Base-by-base conservation (phyloP, 2,797 vertebrate genomes). In the Salmo trutta region DNA sequence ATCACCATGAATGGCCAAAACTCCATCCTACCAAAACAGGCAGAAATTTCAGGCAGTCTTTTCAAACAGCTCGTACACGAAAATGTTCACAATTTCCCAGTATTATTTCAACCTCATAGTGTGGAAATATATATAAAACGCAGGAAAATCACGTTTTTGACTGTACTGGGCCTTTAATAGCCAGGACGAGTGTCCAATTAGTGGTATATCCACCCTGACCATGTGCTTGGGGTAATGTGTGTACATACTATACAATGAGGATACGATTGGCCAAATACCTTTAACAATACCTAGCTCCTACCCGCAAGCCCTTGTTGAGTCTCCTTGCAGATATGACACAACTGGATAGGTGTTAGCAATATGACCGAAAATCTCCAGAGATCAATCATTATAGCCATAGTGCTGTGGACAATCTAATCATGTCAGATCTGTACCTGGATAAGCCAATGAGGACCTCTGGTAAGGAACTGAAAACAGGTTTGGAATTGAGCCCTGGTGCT, bases 211-310 rank as follows among this genome's bases (percentile, higher is more conserved):
- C 21, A 33, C 56, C 33, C 14, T 33, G 33, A 17, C 56, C 59
- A 51, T 74, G 56, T 74, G 73, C 73, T 74, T 74, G 53, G 29
- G 29, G 4, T 62, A 16, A 36, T 62, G 36, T 24, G 56, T 62
- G 59, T 8, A 59, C 66, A 31, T 36, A 31, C 66, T 17, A 29
- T 67, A 16, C 27, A 31, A 31, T 2, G 29, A 14, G 1, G 6
- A 31, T 17, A 31, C 6, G 2, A 33, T 68, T 31, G 29, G 66
- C 66, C 31, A 68, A 27, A 68, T 33, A 16, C 65, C 65, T 16
- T 31, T 6, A 47, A 29, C 65, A 29, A 29, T 68, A 19, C 4
- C 31, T 19, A 31, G 59, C 8, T 14, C n/a, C 21, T 64, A 24
- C 10, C 59, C 21, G 17, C n/a, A 31, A 12, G 31, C 31, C 66